Evolutionary conservation across 2,113 vertebrate species (phyloP).

Genomic region (Candoia aspera): DNA sequence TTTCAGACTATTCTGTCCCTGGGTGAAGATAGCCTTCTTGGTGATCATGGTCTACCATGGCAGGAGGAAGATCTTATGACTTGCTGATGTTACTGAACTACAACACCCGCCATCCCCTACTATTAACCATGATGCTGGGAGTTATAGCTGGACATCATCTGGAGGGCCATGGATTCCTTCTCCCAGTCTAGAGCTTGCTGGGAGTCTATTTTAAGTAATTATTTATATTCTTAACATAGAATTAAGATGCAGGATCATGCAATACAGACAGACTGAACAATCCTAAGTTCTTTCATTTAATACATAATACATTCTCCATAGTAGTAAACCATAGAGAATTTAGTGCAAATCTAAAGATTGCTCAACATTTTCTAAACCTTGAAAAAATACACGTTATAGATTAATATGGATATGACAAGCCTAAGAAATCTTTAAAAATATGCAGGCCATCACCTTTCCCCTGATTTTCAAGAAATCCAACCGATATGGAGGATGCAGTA

Average conservation of each 20-base stretch:
- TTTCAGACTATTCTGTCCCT: not conserved
- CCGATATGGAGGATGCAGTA: not conserved
- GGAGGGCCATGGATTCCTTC: not conserved
- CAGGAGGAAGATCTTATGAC: not conserved
- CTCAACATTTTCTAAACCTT: not conserved
- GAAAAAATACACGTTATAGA: not conserved
- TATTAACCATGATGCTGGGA: not conserved
- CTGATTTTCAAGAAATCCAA: not conserved
- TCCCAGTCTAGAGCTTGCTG: not conserved
- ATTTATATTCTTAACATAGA: not conserved
- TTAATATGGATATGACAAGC: not conserved
- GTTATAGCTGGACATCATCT: not conserved
- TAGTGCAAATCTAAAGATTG: not conserved
- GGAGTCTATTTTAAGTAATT: not conserved
- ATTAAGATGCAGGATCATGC: not conserved
- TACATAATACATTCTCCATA: not conserved
- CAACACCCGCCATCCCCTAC: not conserved
- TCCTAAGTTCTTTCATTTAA: not conserved
- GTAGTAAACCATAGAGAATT: not conserved
- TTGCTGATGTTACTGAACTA: not conserved
- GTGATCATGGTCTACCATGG: not conserved
- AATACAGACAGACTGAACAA: not conserved
- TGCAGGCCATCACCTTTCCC: not conserved
- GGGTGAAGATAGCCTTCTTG: not conserved
- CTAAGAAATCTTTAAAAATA: not conserved